Evolutionary conservation across 2,797 vertebrate genomes (phyloP).

Genomic region (Enteromius trimaculatus): DNA sequence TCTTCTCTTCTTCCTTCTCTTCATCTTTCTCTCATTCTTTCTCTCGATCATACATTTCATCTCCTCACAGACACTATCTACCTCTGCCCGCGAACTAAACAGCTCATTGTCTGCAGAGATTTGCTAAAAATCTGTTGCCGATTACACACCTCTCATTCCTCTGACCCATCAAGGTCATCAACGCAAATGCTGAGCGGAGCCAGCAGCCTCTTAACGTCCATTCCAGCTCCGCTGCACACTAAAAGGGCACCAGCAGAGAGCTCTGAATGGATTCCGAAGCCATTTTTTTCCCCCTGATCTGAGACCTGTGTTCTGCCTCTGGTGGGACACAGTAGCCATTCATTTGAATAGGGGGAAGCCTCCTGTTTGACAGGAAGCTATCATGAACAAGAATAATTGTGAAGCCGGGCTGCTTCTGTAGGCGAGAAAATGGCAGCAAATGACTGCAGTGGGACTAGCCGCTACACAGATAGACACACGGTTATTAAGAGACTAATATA

Average conservation of each 20-base stretch:
- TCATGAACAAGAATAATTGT: constrained; percentile 45
- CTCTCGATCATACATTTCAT: constrained; percentile 23
- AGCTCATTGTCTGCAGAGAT: constrained; percentile 14
- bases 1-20: not conserved
- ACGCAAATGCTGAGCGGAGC: constrained; percentile 32
- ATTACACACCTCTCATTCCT: constrained; percentile 15
- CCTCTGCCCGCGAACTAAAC: constrained; percentile 19
- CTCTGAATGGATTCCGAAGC: constrained; percentile 23
- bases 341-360: constrained; percentile 43
- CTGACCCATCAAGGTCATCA: constrained; percentile 51
- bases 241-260: constrained; percentile 28
- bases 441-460: constrained; percentile 45
- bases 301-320: constrained; percentile 37
- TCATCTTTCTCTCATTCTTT: constrained; percentile 2
- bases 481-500: constrained; percentile 51
- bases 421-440: constrained; percentile 48
- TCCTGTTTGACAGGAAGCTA: constrained; percentile 43
- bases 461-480: constrained; percentile 40
- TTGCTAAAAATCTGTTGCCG: constrained; percentile 4
- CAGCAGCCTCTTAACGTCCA: constrained; percentile 41
- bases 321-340: constrained; percentile 32
- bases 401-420: constrained; percentile 28
- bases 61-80: constrained; percentile 18
- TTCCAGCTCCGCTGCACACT: constrained; percentile 34
- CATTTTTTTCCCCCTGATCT: constrained; percentile 8